Evolutionary conservation across 2,113 vertebrate genomes (phyloP).

Genomic region (Notiomystis cincta): DNA sequence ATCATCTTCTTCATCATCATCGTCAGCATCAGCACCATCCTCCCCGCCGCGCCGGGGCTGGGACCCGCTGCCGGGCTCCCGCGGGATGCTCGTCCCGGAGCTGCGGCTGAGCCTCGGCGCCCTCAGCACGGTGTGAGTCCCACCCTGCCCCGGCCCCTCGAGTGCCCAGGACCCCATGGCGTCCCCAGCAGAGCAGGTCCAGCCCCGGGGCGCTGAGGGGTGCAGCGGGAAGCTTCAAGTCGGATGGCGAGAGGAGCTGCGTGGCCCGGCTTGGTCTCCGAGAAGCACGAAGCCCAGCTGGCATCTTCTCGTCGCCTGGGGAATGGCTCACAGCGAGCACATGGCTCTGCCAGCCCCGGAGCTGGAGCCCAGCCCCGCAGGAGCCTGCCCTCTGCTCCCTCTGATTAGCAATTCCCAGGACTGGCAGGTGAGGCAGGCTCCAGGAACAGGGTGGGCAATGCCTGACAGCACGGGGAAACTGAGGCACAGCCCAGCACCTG

Average conservation of each 20-base stretch:
- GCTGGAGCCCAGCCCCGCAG: background rate
- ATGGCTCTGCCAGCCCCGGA: rapidly evolving
- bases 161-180: rapidly evolving
- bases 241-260: background rate
- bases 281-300: background rate
- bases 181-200: background rate
- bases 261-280: background rate
- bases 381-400: background rate
- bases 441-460: background rate
- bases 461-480: background rate
- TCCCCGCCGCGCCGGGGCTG: background rate
- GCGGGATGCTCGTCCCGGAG: background rate
- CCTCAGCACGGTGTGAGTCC: background rate
- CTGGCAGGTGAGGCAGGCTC: background rate
- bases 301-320: background rate
- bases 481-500: background rate
- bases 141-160: no score
- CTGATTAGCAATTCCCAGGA: background rate
- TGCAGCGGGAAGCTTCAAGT: background rate
- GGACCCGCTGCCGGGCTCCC: background rate
- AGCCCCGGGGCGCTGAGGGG: rapidly evolving
- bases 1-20: background rate
- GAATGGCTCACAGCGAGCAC: background rate
- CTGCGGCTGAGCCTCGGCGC: background rate
- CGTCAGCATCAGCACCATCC: background rate